Conservation (phyloP, 2,888 invertebrate species). For the Cataglyphis albicans region DNA sequence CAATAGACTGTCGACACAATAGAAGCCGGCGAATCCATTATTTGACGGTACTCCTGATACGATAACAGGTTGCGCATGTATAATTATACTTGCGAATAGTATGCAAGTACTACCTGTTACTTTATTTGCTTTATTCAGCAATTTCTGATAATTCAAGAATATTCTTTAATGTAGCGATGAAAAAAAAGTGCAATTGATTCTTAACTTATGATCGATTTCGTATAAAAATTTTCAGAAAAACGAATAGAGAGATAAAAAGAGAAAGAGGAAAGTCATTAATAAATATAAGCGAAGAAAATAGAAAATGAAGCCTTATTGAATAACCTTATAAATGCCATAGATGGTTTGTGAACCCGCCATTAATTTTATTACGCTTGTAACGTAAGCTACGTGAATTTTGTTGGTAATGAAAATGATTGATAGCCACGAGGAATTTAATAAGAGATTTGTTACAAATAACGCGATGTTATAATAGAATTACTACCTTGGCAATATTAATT, state of each 20-base stretch:
- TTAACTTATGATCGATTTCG: background rate
- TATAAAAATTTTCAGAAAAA: background rate
- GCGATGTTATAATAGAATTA: constrained; percentile 5
- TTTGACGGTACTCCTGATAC: constrained; percentile 53
- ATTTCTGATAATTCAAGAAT: constrained; percentile 22
- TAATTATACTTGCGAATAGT: constrained; percentile 39
- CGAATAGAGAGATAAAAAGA: background rate
- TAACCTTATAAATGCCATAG: constrained; percentile 25
- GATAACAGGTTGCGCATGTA: constrained; percentile 43
- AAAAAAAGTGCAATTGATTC: background rate
- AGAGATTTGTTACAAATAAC: constrained; percentile 37
- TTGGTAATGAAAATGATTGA: constrained; percentile 33
- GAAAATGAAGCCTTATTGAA: constrained; percentile 2
- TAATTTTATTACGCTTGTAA: constrained; percentile 42
- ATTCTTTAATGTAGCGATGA: background rate
- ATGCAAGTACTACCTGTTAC: background rate
- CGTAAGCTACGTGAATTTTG: constrained; percentile 12
- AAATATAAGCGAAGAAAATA: background rate
- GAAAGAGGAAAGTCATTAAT: background rate
- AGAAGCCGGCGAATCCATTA: constrained; percentile 57
- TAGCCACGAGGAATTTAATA: constrained; percentile 35
- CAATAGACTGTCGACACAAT: constrained; percentile 59
- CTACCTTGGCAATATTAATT: constrained; percentile 2
- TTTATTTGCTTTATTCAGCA: background rate
- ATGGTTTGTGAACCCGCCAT: constrained; percentile 1